Evolutionary conservation across 2,113 vertebrate genomes (phyloP).

Genomic region (Balaeniceps rex): DNA sequence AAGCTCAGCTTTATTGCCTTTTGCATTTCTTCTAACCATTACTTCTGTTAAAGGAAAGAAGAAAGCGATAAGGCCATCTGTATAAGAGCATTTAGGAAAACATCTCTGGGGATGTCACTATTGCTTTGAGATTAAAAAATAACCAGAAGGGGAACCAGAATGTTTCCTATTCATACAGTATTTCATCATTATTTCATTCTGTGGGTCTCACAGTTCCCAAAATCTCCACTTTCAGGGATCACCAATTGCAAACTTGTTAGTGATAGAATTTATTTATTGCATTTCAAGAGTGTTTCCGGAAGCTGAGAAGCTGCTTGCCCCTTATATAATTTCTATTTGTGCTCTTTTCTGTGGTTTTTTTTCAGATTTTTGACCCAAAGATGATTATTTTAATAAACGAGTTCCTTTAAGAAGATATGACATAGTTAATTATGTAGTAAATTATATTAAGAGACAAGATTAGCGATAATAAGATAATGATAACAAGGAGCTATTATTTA

Average conservation of each 20-base stretch:
- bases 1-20: background rate
- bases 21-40: background rate
- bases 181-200: background rate
- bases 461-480: background rate
- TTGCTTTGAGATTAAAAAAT: background rate
- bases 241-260: background rate
- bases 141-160: background rate
- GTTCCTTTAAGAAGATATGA: background rate
- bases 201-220: background rate
- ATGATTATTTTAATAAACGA: background rate
- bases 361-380: background rate
- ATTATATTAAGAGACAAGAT: background rate
- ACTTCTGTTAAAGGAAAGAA: background rate
- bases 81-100: background rate
- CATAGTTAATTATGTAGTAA: background rate
- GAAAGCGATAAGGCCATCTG: background rate
- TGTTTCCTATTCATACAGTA: background rate
- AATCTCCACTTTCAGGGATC: background rate
- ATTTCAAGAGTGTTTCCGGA: background rate
- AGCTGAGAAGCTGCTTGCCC: background rate
- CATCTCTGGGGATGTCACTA: background rate
- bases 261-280: background rate
- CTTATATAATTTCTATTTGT: background rate
- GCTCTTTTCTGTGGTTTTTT: background rate
- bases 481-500: background rate